These are phyloP conservation scores for Deilephila elpenor DNA, from an alignment of 2,888 invertebrate genomes.

Conservation along the genomic window DNA sequence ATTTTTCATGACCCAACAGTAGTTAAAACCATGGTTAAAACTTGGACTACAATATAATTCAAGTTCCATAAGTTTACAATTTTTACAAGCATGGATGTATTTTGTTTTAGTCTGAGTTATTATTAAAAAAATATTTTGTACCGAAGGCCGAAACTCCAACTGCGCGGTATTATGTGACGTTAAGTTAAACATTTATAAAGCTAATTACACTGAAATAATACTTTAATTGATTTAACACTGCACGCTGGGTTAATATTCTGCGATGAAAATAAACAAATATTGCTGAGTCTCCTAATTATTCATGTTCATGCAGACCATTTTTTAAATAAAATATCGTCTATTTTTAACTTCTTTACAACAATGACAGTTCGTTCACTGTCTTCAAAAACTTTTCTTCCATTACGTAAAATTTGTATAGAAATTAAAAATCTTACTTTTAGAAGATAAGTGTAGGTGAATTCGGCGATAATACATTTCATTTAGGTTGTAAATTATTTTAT, in stretches of 20 bases:
- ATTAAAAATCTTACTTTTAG: slow-evolving; percentile 45
- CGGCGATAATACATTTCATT: neutral
- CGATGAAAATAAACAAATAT: no score
- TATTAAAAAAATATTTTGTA: no score
- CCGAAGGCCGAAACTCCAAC: no score
- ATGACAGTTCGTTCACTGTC: neutral
- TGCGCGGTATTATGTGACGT: neutral
- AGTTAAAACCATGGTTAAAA: no score
- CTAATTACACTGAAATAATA: neutral
- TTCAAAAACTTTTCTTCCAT: slow-evolving; percentile 36
- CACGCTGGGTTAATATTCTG: no score
- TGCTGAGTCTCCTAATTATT: neutral
- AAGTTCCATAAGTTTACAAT: no score
- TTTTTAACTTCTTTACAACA: neutral
- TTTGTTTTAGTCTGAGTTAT: neutral
- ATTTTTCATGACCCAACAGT: no score
- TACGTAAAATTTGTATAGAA: slow-evolving; percentile 61
- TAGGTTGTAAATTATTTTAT: neutral
- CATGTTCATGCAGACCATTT: neutral
- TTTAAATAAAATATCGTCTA: neutral
- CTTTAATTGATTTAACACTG: no score
- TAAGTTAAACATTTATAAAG: neutral
- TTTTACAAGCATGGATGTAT: no score
- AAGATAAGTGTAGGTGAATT: slow-evolving; percentile 30
- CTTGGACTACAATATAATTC: no score